Evolutionary conservation across 2,888 invertebrate genomes (phyloP), one percentile per base, ranked within the genome.

Genomic region (Pemphredon lugubris): DNA sequence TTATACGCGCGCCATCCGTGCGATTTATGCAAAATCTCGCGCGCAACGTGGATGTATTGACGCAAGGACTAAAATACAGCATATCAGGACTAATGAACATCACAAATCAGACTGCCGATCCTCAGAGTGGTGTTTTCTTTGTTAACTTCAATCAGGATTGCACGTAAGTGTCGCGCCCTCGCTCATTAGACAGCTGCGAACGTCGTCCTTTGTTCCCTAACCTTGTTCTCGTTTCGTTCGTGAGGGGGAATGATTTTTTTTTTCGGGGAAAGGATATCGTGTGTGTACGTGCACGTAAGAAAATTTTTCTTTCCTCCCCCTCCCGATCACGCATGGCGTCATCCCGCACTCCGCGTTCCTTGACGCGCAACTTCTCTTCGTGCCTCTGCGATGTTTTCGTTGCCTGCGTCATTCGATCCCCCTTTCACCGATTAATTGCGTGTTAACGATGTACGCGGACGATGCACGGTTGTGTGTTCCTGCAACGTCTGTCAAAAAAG

Each of bases 141-240:
- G 97, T 98, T 86, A 97, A 97, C 92, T 98, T 98, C 90, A 98
- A 98, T 91, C 98, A 98, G 91, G 98, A 98, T 91, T 95, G 95
- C 94, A 96, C 98, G 98, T 98, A 95, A 96, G 97, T 94, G 42
- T 60, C 53, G 44, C 59, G 23, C 26, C 51, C 57, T 73, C n/a
- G n/a, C n/a, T 7, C 21, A 20, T 16, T 47, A 34, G 30, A 61
- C 32, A 30, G 13, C 18, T 26, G 30, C 45, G 57, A 40, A 53
- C 39, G 37, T 66, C 53, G 64, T 75, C 51, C 64, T 76, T 76
- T 75, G 63, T 77, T 73, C 55, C 47, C 57, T 78, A 66, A 69
- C 74, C 74, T 76, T 30, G 21, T 32, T 48, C 26, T 26, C 30
- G 7, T 34, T 71, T 58, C 30, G 3, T 18, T 20, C 21, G 48